phyloP scores from a whole-genome alignment of 2,888 invertebrate species.

The Synanthedon myopaeformis region DNA sequence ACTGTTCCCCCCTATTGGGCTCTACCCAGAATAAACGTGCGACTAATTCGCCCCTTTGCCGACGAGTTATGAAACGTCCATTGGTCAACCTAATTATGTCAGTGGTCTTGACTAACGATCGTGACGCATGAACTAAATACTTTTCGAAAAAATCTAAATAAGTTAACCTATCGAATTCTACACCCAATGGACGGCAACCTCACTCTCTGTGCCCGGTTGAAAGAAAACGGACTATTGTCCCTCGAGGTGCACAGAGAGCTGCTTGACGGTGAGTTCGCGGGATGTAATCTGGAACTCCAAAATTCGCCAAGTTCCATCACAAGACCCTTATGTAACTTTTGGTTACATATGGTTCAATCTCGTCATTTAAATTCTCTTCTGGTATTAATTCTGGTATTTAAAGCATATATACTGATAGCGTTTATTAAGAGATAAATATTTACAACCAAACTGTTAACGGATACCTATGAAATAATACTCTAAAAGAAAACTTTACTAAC shows the following conservation, averaged over 20 bases:
- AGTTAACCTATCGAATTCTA: constrained; percentile 4
- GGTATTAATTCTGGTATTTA: too few relatives aligned
- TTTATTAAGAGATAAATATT: too few relatives aligned
- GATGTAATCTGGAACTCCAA: constrained; percentile 1
- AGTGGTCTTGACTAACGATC: neutral
- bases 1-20: constrained; percentile 8
- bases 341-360: neutral
- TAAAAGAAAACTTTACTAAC: too few relatives aligned
- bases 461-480: too few relatives aligned
- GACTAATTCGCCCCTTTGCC: constrained; percentile 2
- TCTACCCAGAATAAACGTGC: constrained; percentile 6
- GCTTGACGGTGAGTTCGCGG: constrained; percentile 1
- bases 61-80: neutral
- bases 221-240: neutral
- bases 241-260: neutral
- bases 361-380: neutral
- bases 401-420: too few relatives aligned
- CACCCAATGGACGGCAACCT: constrained; percentile 2
- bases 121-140: neutral
- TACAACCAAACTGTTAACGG: too few relatives aligned
- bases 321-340: constrained; percentile 2
- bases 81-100: neutral
- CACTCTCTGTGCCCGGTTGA: neutral
- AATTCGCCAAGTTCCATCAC: constrained; percentile 3
- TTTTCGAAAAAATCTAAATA: constrained; percentile 4